Conservation (phyloP, 2,888 invertebrate genomes). For the Sphaeridia pumilis region DNA sequence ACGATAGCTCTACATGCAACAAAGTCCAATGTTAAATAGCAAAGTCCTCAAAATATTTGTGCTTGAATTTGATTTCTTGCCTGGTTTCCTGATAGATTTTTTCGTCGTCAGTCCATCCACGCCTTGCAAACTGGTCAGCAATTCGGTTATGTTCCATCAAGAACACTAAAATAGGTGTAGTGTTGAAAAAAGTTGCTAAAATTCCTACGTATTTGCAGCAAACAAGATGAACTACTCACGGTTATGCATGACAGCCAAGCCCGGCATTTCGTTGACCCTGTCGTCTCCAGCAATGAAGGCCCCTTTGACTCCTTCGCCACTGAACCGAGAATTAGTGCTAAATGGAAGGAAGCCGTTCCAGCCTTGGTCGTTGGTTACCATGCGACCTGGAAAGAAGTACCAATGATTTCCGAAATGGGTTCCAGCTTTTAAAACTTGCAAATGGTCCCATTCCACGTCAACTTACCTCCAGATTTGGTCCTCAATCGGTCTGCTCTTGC, state of each 20-base stretch:
- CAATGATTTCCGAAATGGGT: background rate
- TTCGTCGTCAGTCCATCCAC: constrained; percentile 25
- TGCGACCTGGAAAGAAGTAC: constrained; percentile 8
- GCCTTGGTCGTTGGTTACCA: constrained; percentile 17
- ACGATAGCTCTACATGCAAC: constrained; percentile 23
- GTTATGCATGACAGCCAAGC: constrained; percentile 30
- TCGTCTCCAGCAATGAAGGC: constrained; percentile 32
- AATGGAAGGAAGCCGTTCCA: constrained; percentile 26
- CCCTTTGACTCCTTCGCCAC: too few species aligned
- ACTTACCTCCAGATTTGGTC: constrained; percentile 16
- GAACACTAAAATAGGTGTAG: constrained; percentile 26
- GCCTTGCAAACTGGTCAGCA: constrained; percentile 17
- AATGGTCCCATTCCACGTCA: too few species aligned
- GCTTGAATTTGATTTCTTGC: too few species aligned
- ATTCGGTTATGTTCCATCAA: constrained; percentile 34
- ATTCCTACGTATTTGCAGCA: too few species aligned
- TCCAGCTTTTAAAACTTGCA: background rate
- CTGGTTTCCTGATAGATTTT: constrained; percentile 30
- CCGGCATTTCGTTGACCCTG: constrained; percentile 32
- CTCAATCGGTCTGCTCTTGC: constrained; percentile 16
- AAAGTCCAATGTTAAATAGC: background rate
- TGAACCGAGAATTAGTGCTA: background rate
- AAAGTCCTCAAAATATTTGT: background rate
- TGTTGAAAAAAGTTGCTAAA: too few species aligned
- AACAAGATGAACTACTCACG: constrained; percentile 17